phyloP scores from a whole-genome alignment of 2,888 invertebrate genomes.

The Ceriagrion tenellum region DNA sequence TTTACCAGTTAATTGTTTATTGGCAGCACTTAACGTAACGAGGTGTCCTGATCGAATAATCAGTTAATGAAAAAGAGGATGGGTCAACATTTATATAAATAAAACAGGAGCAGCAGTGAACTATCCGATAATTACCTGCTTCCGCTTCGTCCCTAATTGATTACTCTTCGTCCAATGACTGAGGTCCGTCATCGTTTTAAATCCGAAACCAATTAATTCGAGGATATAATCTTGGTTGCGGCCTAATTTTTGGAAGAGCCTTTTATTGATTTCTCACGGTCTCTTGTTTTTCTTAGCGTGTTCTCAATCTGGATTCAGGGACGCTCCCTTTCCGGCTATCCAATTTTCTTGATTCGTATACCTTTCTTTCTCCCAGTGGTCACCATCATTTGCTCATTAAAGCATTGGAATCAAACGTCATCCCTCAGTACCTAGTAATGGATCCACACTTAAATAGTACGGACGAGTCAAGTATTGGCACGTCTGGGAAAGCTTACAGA shows the following conservation, averaged over 20 bases:
- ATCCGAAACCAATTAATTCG: background rate
- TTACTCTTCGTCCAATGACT: background rate
- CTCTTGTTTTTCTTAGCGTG: background rate
- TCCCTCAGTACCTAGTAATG: background rate
- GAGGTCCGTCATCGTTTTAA: background rate
- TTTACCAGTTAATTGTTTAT: background rate
- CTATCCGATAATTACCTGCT: background rate
- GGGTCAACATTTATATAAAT: background rate
- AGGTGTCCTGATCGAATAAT: background rate
- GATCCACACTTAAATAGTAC: background rate
- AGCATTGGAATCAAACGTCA: background rate
- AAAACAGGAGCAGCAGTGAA: background rate
- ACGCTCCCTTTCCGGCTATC: background rate
- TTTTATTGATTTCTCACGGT: background rate
- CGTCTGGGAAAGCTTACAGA: too few relatives aligned
- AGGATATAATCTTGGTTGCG: background rate
- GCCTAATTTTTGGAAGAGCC: background rate
- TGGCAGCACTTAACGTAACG: background rate
- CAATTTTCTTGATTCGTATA: background rate
- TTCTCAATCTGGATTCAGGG: background rate
- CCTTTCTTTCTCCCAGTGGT: background rate
- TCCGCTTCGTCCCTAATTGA: background rate
- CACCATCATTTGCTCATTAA: background rate
- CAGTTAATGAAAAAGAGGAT: background rate
- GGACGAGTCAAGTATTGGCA: too few relatives aligned